These are phyloP conservation scores for Natrix natrix DNA, from an alignment of 2,797 vertebrate genomes.

Conservation along the genomic window DNA sequence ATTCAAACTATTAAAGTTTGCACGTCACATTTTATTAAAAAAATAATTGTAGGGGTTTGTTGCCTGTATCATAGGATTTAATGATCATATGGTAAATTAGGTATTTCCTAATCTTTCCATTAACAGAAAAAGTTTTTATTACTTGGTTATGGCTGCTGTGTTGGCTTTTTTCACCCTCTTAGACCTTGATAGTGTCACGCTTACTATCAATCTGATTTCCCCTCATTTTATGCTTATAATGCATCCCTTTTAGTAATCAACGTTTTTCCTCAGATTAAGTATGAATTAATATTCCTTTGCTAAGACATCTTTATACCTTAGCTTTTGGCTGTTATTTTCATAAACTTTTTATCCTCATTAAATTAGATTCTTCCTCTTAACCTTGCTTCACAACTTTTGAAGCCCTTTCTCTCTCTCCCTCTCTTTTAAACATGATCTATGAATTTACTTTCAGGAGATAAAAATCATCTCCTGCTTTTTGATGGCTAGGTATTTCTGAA, in stretches of 20 bases:
- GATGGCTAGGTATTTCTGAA: slow-evolving; percentile 33
- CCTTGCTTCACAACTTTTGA: neutral
- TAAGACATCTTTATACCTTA: neutral
- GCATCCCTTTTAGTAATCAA: neutral
- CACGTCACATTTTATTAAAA: neutral
- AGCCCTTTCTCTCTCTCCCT: neutral
- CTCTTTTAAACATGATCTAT: neutral
- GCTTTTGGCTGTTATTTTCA: slow-evolving; percentile 42
- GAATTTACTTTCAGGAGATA: slow-evolving; percentile 26
- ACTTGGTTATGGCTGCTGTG: neutral
- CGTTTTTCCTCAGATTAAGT: slow-evolving; percentile 22
- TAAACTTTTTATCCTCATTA: slow-evolving; percentile 55
- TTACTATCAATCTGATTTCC: neutral
- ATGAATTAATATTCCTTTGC: neutral
- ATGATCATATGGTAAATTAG: neutral
- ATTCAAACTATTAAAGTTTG: neutral
- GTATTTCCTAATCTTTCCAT: neutral
- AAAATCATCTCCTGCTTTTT: slow-evolving; percentile 18
- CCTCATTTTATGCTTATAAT: neutral
- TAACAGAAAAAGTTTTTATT: neutral
- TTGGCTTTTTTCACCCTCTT: neutral
- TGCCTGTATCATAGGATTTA: neutral
- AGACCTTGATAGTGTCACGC: neutral
- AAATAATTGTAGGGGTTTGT: neutral
- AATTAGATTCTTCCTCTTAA: slow-evolving; percentile 35